Conservation (phyloP, 2,113 vertebrate species). For the Gnathonemus echidnorhynchus region DNA sequence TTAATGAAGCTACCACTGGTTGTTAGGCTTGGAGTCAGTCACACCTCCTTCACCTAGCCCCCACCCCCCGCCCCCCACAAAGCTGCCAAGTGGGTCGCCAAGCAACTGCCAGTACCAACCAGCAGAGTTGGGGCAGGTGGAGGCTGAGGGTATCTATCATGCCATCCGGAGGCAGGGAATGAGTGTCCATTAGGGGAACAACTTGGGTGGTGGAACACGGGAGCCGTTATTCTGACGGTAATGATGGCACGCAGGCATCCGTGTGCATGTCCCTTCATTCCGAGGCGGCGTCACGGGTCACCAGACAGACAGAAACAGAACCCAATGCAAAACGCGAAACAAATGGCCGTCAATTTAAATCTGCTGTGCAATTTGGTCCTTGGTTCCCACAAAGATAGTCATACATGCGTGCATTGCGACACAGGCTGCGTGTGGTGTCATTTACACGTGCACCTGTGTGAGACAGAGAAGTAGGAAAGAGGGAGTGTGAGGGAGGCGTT, state of each 20-base stretch:
- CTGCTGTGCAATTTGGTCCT: neutral
- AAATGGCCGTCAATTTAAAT: neutral
- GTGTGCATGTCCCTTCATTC: neutral
- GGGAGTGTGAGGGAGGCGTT: neutral
- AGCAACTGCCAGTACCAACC: conserved; percentile 35
- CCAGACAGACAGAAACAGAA: neutral
- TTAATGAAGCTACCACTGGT: neutral
- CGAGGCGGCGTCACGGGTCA: neutral
- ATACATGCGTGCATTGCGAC: neutral
- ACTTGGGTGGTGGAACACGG: conserved; percentile 33
- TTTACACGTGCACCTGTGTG: neutral
- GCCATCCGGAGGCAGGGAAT: conserved; percentile 55
- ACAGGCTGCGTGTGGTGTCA: neutral
- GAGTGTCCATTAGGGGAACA: conserved; percentile 57
- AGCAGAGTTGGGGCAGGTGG: conserved; percentile 4
- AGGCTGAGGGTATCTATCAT: conserved; percentile 47
- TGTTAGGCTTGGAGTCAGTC: conserved; percentile 56
- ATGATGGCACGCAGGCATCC: neutral
- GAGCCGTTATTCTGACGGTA: neutral
- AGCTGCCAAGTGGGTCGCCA: conserved; percentile 48
- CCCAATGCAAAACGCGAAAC: neutral
- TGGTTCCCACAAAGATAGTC: neutral
- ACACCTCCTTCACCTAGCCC: conserved; percentile 34
- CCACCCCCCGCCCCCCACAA: conserved; percentile 50
- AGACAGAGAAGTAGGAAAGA: neutral